These are phyloP conservation scores for Solenopsis invicta DNA, from an alignment of 1,140 invertebrate genomes.

Conservation along the genomic window DNA sequence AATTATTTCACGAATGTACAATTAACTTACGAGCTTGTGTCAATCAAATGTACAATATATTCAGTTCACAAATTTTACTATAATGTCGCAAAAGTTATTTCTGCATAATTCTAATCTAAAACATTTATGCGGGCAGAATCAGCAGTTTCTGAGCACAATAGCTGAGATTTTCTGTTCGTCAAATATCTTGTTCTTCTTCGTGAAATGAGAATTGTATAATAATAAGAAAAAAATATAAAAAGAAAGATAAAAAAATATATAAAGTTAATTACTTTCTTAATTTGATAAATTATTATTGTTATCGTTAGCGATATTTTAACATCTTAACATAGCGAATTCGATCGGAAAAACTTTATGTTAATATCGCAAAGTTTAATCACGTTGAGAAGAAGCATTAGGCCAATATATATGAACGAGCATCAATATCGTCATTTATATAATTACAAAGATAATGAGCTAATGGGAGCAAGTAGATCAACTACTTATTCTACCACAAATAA, in stretches of 20 bases:
- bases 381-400: not conserved
- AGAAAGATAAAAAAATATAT: slow-evolving; percentile 8
- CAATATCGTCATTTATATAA: slow-evolving; percentile 16
- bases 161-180: slow-evolving; percentile 1
- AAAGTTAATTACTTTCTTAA: not conserved
- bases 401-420: too few relatives aligned
- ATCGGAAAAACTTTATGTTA: not conserved
- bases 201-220: not conserved
- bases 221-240: not conserved
- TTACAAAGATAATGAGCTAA: not conserved
- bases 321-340: too few relatives aligned
- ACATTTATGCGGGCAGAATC: not conserved
- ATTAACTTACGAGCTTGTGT: not conserved
- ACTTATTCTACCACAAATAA: not conserved
- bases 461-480: not conserved
- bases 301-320: not conserved
- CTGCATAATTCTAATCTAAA: slow-evolving; percentile 18
- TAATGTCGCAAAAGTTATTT: slow-evolving; percentile 4
- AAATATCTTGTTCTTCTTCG: not conserved
- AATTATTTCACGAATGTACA: slow-evolving; percentile 32
- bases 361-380: not conserved
- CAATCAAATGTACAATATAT: not conserved
- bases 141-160: not conserved
- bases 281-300: slow-evolving; percentile 1
- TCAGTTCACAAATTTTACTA: not conserved